Conservation (phyloP, 2,113 vertebrate genomes). For the Planiliza haematocheilus region DNA sequence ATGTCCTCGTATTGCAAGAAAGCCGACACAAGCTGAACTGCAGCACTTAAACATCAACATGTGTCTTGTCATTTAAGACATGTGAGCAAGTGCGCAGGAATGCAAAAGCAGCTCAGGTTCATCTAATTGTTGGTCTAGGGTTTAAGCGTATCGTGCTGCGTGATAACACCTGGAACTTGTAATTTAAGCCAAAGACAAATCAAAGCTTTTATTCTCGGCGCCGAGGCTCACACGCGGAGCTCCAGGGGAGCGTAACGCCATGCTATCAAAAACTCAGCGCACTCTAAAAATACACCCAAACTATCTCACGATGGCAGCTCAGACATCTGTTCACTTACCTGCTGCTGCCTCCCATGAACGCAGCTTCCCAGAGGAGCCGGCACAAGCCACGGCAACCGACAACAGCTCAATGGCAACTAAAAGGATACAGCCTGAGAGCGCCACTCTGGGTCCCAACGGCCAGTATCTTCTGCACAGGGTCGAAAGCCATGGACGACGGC, state of each 20-base stretch:
- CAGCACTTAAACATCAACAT: background rate
- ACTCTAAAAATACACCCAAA: constrained; percentile 34
- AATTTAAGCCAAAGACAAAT: background rate
- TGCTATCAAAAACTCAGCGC: constrained; percentile 1
- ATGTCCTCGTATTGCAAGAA: constrained; percentile 49
- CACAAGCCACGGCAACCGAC: constrained; percentile 15
- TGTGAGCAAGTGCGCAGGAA: background rate
- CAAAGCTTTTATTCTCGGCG: background rate
- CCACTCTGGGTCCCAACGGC: constrained; percentile 96
- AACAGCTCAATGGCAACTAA: constrained; percentile 55
- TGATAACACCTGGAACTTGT: background rate
- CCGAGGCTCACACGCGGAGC: background rate
- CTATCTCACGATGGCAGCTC: constrained; percentile 24
- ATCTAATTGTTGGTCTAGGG: background rate
- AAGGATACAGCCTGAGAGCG: constrained; percentile 99
- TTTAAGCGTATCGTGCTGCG: background rate
- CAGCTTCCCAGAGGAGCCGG: constrained; percentile 16
- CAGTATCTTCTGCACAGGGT: constrained; percentile 99
- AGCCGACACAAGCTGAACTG: constrained; percentile 9
- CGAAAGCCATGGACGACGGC: constrained; percentile 97
- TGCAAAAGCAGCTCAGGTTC: background rate
- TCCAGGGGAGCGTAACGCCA: background rate
- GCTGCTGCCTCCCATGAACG: constrained; percentile 38
- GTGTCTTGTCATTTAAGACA: background rate
- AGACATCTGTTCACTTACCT: constrained; percentile 69